These are phyloP conservation scores for Typhlomys cinereus DNA, from an alignment of 2,113 vertebrate species.

Conservation along the genomic window DNA sequence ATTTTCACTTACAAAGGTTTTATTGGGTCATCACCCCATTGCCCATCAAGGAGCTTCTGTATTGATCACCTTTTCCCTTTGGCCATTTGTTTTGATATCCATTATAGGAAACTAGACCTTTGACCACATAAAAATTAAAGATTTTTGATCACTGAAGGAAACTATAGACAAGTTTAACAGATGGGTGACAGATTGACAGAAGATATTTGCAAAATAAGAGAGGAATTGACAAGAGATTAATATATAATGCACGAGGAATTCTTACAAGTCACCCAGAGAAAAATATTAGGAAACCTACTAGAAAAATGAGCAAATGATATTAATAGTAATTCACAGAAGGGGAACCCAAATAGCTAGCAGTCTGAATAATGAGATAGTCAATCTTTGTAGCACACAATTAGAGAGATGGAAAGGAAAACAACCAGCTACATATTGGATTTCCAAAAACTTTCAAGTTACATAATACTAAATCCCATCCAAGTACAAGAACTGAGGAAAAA, in stretches of 20 bases:
- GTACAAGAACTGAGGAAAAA: neutral
- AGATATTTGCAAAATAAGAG: constrained; percentile 58
- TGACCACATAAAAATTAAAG: neutral
- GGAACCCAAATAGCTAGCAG: neutral
- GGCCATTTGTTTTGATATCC: neutral
- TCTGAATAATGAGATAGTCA: constrained; percentile 32
- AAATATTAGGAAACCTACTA: neutral
- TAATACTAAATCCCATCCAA: neutral
- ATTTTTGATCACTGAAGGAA: constrained; percentile 51
- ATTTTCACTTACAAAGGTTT: neutral
- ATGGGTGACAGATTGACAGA: constrained; percentile 47
- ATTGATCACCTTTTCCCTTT: neutral
- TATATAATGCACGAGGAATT: constrained; percentile 44
- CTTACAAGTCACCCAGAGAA: constrained; percentile 55
- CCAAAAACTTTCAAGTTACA: neutral
- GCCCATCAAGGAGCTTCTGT: neutral
- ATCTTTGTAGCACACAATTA: neutral
- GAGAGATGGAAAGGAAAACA: constrained; percentile 14
- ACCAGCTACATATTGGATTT: neutral
- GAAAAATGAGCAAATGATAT: constrained; percentile 57
- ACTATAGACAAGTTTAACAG: constrained; percentile 49
- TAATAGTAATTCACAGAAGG: constrained; percentile 31
- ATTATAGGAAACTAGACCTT: neutral
- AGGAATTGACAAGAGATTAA: constrained; percentile 34
- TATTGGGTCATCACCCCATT: neutral